phyloP scores from a whole-genome alignment of 1,140 invertebrate species.

The Lutraria rhynchaena region DNA sequence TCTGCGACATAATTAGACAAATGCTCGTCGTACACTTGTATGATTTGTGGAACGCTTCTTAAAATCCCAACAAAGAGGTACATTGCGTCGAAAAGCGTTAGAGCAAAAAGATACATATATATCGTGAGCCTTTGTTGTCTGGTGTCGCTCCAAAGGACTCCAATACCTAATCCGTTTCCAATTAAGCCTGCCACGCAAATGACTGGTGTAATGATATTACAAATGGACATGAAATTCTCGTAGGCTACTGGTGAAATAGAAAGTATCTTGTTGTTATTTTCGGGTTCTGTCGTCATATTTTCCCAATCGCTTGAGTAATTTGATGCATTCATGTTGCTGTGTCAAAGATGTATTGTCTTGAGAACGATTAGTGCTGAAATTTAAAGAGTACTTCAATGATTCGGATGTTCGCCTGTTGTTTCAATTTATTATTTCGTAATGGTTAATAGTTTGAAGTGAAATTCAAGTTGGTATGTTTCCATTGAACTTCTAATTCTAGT shows the following conservation, averaged over 20 bases:
- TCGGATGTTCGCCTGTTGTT: no score
- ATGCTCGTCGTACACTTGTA: slow-evolving; percentile 14
- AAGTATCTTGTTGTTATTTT: no score
- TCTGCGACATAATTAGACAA: slow-evolving; percentile 34
- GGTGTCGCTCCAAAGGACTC: slow-evolving; percentile 33
- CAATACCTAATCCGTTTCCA: slow-evolving; percentile 28
- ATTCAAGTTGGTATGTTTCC: no score
- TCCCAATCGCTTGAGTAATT: no score
- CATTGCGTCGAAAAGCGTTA: slow-evolving; percentile 30
- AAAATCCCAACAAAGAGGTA: slow-evolving; percentile 32
- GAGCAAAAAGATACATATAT: slow-evolving; percentile 9
- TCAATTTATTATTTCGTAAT: no score
- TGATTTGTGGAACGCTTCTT: slow-evolving; percentile 32
- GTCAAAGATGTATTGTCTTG: no score
- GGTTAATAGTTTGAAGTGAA: no score
- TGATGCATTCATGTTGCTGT: no score
- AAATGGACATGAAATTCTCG: slow-evolving; percentile 6
- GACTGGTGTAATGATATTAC: slow-evolving; percentile 26
- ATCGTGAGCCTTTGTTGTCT: slow-evolving; percentile 17
- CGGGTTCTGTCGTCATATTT: no score
- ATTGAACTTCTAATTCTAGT: no score
- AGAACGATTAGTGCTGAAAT: no score
- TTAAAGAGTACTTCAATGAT: no score
- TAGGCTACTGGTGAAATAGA: slow-evolving; percentile 19
- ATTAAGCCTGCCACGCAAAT: slow-evolving; percentile 21